phyloP scores from a whole-genome alignment of 2,797 vertebrate species.

The Sebastes hubbsi region DNA sequence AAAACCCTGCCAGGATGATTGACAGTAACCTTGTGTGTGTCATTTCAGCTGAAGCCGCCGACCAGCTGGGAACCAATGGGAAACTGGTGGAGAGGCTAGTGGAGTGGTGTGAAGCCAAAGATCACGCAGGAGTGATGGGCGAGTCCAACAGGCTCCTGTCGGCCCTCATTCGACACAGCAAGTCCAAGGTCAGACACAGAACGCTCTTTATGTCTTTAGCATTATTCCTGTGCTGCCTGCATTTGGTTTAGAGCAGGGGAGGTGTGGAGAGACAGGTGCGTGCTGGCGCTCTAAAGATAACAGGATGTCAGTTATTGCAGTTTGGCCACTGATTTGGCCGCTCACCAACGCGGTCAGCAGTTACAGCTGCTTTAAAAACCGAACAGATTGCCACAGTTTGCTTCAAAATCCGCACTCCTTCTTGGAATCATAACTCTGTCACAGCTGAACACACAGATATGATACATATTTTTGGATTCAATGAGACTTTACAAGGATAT shows the following conservation, averaged over 20 bases:
- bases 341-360: not conserved
- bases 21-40: not conserved
- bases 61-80: constrained; percentile 94
- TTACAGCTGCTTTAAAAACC: not conserved
- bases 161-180: constrained; percentile 97
- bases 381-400: not conserved
- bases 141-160: constrained; percentile 98
- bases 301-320: too few species aligned
- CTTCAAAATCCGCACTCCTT: not conserved
- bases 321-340: too few species aligned
- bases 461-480: too few species aligned
- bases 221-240: not conserved
- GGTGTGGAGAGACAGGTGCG: too few species aligned
- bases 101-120: constrained; percentile 99
- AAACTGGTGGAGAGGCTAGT: constrained; percentile 94
- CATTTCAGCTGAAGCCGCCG: constrained; percentile 92
- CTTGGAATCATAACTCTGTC: too few species aligned
- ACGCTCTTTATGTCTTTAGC: not conserved
- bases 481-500: too few species aligned
- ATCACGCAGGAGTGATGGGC: constrained; percentile 98
- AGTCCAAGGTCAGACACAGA: constrained; percentile 88
- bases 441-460: not conserved
- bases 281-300: too few species aligned
- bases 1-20: not conserved
- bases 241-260: too few species aligned